These are phyloP conservation scores for Acanthosepion pharaonis DNA, from an alignment of 2,888 invertebrate species.

Conservation along the genomic window DNA sequence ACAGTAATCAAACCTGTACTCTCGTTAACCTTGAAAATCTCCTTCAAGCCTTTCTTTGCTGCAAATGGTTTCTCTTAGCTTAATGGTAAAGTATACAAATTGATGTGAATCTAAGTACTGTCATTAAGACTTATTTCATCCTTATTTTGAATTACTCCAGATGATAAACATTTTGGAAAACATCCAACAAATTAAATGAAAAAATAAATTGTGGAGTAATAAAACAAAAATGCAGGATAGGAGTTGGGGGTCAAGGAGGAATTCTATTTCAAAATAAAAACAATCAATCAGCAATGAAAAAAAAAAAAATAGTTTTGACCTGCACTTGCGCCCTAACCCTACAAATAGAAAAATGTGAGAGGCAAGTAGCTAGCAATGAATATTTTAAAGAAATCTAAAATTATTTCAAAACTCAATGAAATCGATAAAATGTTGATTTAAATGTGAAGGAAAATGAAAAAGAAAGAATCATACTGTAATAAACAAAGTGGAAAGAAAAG, in stretches of 20 bases:
- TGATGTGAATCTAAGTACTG: neutral
- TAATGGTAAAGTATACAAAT: neutral
- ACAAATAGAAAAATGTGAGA: neutral
- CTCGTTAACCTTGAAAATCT: too few relatives aligned
- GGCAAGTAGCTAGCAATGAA: neutral
- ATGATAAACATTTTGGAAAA: neutral
- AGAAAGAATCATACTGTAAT: neutral
- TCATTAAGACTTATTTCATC: neutral
- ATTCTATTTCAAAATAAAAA: neutral
- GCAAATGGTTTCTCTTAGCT: too few relatives aligned
- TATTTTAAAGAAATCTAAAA: conserved; percentile 33
- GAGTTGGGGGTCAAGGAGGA: neutral
- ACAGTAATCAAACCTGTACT: too few relatives aligned
- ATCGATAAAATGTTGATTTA: neutral
- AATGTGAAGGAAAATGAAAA: neutral
- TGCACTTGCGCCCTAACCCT: neutral
- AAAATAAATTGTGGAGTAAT: neutral
- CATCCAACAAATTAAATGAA: neutral
- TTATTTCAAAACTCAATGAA: neutral
- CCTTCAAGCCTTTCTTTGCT: too few relatives aligned
- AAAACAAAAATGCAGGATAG: too few relatives aligned
- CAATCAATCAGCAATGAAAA: neutral
- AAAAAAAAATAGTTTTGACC: neutral
- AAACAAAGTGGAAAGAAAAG: neutral
- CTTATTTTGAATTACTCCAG: neutral